A percentile compares a stretch with the other conserved stretches of the same genome.
These are phyloP conservation scores for Emmelina monodactyla DNA, from an alignment of 2,888 invertebrate species.

Conservation along the genomic window DNA sequence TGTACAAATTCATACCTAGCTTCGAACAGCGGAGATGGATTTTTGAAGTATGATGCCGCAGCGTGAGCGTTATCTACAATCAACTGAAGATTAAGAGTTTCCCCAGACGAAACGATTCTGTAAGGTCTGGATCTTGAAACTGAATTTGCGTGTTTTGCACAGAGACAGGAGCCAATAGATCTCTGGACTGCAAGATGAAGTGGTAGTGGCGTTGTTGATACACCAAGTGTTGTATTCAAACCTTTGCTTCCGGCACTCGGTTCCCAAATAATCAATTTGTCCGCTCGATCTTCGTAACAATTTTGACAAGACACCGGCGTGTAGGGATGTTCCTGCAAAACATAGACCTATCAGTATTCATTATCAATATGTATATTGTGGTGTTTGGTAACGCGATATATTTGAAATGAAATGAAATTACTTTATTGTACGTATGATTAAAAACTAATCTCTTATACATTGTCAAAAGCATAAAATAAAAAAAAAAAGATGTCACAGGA, in stretches of 20 bases:
- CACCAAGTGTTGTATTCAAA: conserved; percentile 32
- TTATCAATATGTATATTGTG: too few species aligned
- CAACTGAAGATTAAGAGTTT: conserved; percentile 81
- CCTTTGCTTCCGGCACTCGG: conserved; percentile 51
- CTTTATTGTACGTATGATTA: too few species aligned
- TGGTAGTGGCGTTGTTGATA: conserved; percentile 58
- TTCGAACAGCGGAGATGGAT: conserved; percentile 82
- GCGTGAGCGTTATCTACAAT: conserved; percentile 86
- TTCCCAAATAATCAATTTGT: conserved; percentile 84
- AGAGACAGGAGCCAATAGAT: conserved; percentile 77
- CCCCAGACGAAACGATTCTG: conserved; percentile 79
- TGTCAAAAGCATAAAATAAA: too few species aligned
- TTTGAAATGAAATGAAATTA: too few species aligned
- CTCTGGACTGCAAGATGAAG: conserved; percentile 71
- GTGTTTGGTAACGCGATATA: too few species aligned
- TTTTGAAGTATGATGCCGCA: conserved; percentile 88
- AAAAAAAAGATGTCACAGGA: too few species aligned
- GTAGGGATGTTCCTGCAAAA: conserved; percentile 74
- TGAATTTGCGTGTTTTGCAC: conserved; percentile 69
- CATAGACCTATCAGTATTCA: too few species aligned
- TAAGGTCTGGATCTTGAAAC: conserved; percentile 68
- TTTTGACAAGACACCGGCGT: conserved; percentile 83
- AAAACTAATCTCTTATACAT: too few species aligned
- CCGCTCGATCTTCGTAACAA: conserved; percentile 86
- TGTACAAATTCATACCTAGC: conserved; percentile 90